phyloP scores from a whole-genome alignment of 2,113 vertebrate genomes.

The Pleuronectes platessa region DNA sequence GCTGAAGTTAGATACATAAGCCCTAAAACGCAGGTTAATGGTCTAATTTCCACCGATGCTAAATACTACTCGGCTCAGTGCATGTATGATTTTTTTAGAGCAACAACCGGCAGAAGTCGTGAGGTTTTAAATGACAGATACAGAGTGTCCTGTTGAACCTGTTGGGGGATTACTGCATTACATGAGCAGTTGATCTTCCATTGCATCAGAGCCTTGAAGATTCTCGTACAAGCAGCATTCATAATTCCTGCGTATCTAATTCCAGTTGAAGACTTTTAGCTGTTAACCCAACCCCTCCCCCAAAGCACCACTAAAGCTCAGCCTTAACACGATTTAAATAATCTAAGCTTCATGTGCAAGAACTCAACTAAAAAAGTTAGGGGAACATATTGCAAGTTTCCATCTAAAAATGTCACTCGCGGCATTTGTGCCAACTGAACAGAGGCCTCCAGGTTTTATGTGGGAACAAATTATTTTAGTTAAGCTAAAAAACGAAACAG shows the following conservation, averaged over 20 bases:
- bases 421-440: background rate
- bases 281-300: conserved; percentile 2
- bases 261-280: conserved; percentile 40
- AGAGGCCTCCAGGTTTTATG: background rate
- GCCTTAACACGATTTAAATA: conserved; percentile 31
- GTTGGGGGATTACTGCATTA: conserved; percentile 21
- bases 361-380: conserved; percentile 6
- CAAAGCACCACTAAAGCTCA: conserved; percentile 31
- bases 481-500: background rate
- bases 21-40: background rate
- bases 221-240: conserved; percentile 22
- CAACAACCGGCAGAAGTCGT: conserved; percentile 2
- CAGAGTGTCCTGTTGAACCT: background rate
- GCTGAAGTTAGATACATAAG: background rate
- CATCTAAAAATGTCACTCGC: background rate
- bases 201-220: conserved; percentile 28
- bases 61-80: background rate
- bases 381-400: background rate
- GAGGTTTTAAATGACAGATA: conserved; percentile 12
- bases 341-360: conserved; percentile 10
- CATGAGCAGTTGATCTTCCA: conserved; percentile 25
- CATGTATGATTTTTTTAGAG: background rate
- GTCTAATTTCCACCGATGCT: background rate
- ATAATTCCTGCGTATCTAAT: conserved; percentile 48
- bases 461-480: background rate